These are phyloP conservation scores for Trichonephila clavipes DNA, from an alignment of 1,140 invertebrate species.

Conservation along the genomic window DNA sequence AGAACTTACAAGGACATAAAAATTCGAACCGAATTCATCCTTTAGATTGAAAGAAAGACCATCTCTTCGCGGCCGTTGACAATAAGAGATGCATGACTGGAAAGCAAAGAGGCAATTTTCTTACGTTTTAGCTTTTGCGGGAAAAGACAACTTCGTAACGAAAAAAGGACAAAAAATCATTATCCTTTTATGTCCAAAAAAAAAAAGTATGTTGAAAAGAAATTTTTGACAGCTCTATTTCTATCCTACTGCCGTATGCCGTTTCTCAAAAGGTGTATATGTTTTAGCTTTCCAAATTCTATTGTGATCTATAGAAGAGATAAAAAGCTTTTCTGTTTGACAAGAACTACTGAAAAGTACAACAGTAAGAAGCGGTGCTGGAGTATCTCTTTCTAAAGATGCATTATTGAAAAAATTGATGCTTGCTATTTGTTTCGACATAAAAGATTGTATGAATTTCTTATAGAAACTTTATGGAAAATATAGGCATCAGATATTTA, in stretches of 20 bases:
- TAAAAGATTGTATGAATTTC: background rate
- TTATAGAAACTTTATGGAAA: too few species aligned
- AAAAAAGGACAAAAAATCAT: background rate
- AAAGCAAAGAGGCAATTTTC: slow-evolving; percentile 19
- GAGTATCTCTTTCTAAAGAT: background rate
- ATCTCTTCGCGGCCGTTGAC: background rate
- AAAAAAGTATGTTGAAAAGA: background rate
- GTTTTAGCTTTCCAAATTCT: background rate
- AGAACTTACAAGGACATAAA: background rate
- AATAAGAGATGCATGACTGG: slow-evolving; percentile 24
- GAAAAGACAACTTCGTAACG: background rate
- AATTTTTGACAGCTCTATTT: slow-evolving; percentile 25
- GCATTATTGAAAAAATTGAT: background rate
- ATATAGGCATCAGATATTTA: too few species aligned
- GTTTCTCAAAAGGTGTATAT: background rate
- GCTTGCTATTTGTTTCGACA: background rate
- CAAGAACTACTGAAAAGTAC: background rate
- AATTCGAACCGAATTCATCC: background rate
- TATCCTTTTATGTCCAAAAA: slow-evolving; percentile 4
- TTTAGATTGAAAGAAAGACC: background rate
- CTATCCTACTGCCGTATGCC: background rate
- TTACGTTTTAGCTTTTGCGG: background rate
- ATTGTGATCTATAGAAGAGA: background rate
- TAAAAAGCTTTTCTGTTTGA: background rate
- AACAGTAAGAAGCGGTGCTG: background rate